phyloP scores from a whole-genome alignment of 1,140 invertebrate species.

The Rhyacophila brunnea region DNA sequence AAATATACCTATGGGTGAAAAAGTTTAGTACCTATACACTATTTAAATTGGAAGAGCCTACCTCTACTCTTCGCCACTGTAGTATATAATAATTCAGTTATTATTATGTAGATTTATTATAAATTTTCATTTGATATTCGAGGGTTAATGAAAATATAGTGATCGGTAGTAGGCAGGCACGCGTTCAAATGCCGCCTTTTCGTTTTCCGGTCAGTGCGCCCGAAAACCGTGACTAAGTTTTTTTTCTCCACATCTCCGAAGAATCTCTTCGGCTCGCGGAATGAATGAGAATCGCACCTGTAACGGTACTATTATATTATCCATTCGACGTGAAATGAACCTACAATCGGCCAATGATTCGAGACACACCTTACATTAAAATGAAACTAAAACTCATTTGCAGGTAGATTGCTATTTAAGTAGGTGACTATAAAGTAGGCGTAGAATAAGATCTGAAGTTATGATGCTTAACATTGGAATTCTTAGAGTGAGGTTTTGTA shows the following conservation, averaged over 20 bases:
- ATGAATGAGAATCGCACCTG: constrained; percentile 11
- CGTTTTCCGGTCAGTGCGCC: constrained; percentile 17
- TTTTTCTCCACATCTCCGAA: constrained; percentile 15
- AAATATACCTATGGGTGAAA: not conserved
- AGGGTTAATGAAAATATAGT: too few species aligned
- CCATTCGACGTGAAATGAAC: too few species aligned
- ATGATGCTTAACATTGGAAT: too few species aligned
- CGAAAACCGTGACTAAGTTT: constrained; percentile 21
- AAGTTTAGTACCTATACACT: not conserved
- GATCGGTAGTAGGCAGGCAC: constrained; percentile 1
- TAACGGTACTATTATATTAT: constrained; percentile 6
- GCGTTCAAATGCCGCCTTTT: not conserved
- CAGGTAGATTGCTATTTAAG: too few species aligned
- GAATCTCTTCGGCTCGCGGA: constrained; percentile 11
- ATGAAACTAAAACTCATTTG: too few species aligned
- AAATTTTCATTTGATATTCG: not conserved
- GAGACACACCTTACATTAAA: too few species aligned
- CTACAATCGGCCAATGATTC: too few species aligned
- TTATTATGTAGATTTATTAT: not conserved
- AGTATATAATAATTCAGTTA: not conserved
- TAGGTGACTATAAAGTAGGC: too few species aligned
- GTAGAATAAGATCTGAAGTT: too few species aligned
- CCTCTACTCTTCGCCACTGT: too few species aligned
- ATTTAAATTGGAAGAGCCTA: too few species aligned
- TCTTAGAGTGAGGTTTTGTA: too few species aligned